phyloP scores from a whole-genome alignment of 2,888 invertebrate species.

The Bellardia pandia region DNA sequence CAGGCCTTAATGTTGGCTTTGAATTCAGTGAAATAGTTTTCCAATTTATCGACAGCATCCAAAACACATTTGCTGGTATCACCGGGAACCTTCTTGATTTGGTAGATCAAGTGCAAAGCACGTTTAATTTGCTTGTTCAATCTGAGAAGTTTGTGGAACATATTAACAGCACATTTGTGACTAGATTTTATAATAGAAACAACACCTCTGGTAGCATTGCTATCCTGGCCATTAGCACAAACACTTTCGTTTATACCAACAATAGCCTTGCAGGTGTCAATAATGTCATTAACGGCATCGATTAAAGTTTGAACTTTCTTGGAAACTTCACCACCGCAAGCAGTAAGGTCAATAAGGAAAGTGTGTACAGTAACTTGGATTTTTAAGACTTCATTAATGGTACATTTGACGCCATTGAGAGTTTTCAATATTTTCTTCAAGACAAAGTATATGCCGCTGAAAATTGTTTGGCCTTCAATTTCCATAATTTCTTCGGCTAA shows the following conservation, averaged over 20 bases:
- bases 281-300: conserved; percentile 75
- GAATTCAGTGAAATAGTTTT: conserved; percentile 58
- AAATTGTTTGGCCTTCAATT: conserved; percentile 5
- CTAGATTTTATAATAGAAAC: conserved; percentile 17
- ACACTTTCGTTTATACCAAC: conserved; percentile 74
- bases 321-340: conserved; percentile 75
- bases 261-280: conserved; percentile 74
- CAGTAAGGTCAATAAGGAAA: conserved; percentile 71
- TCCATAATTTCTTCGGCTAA: conserved; percentile 27
- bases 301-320: conserved; percentile 76
- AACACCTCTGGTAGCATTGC: not conserved
- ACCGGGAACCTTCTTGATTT: conserved; percentile 75
- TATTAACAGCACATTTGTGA: conserved; percentile 72
- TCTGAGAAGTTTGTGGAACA: conserved; percentile 63
- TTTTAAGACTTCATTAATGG: conserved; percentile 75
- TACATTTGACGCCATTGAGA: conserved; percentile 79
- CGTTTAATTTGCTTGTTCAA: conserved; percentile 73
- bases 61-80: conserved; percentile 49
- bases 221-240: conserved; percentile 64
- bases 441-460: not conserved
- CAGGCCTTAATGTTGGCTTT: conserved; percentile 57
- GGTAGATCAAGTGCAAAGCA: conserved; percentile 73
- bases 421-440: conserved; percentile 73
- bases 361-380: conserved; percentile 74
- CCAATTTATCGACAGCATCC: conserved; percentile 43